phyloP scores from a whole-genome alignment of 1,140 invertebrate genomes.

The Lineus longissimus region DNA sequence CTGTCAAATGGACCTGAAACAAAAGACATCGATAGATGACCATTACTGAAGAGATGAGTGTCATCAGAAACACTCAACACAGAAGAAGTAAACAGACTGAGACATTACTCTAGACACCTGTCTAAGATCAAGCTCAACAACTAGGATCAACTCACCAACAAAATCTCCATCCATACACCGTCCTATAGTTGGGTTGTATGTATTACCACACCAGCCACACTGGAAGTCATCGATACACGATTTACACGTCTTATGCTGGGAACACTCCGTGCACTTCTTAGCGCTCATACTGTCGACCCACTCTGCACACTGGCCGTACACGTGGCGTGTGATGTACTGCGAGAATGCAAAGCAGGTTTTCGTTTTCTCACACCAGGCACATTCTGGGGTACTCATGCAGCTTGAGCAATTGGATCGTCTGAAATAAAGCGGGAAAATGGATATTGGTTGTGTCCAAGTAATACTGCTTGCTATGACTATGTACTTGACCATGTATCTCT shows the following conservation, averaged over 20 bases:
- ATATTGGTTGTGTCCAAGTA: no score
- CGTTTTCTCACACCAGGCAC: slow-evolving; percentile 92
- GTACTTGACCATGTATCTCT: no score
- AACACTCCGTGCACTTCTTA: slow-evolving; percentile 73
- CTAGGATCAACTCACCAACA: slow-evolving; percentile 42
- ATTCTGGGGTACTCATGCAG: slow-evolving; percentile 80
- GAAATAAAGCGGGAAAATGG: slow-evolving; percentile 13
- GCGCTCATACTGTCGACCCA: slow-evolving; percentile 71
- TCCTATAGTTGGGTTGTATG: slow-evolving; percentile 81
- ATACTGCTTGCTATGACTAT: no score
- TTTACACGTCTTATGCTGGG: slow-evolving; percentile 71
- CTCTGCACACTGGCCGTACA: slow-evolving; percentile 85
- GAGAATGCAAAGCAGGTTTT: slow-evolving; percentile 88
- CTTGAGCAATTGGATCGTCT: slow-evolving; percentile 71
- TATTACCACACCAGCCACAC: slow-evolving; percentile 91
- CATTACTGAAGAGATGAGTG: no score
- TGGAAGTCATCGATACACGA: slow-evolving; percentile 75
- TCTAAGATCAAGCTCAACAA: no score
- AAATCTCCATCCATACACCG: slow-evolving; percentile 58
- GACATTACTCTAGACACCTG: no score
- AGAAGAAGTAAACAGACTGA: no score
- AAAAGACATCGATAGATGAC: background rate
- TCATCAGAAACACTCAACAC: no score
- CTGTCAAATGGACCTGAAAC: slow-evolving; percentile 26
- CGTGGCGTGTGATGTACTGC: slow-evolving; percentile 89